Conservation (phyloP, 2,888 invertebrate genomes). For the Halocaridina rubra region DNA sequence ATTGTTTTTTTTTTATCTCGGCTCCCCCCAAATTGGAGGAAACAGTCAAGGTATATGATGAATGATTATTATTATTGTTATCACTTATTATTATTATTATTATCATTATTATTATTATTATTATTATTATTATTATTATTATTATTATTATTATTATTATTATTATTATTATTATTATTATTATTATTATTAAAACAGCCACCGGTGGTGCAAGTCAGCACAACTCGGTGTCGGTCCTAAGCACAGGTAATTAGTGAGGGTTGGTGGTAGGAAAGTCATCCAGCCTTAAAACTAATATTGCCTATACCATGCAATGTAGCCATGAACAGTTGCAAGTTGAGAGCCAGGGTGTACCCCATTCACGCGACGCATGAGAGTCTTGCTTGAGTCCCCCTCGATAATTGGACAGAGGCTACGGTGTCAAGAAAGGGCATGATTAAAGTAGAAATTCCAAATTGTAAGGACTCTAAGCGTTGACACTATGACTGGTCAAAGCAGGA, state of each 20-base stretch:
- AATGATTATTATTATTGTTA: too few species aligned
- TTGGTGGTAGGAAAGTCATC: not conserved
- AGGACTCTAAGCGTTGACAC: not conserved
- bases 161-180: too few species aligned
- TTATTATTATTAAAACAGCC: too few species aligned
- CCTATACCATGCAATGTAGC: not conserved
- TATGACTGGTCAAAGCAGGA: not conserved
- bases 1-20: too few species aligned
- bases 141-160: too few species aligned
- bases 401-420: not conserved
- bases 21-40: too few species aligned
- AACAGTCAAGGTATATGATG: too few species aligned
- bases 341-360: not conserved
- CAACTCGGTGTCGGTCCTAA: not conserved
- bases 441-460: not conserved
- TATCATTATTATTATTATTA: too few species aligned
- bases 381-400: not conserved
- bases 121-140: too few species aligned
- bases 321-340: not conserved
- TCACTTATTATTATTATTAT: too few species aligned
- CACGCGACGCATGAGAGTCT: not conserved
- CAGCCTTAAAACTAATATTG: too few species aligned
- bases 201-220: not conserved
- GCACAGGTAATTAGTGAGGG: not conserved
- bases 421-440: not conserved